Percentiles rank a stretch among this genome's conserved stretches.
Evolutionary conservation across 2,888 invertebrate species (phyloP).

Genomic region (Latheticus oryzae): DNA sequence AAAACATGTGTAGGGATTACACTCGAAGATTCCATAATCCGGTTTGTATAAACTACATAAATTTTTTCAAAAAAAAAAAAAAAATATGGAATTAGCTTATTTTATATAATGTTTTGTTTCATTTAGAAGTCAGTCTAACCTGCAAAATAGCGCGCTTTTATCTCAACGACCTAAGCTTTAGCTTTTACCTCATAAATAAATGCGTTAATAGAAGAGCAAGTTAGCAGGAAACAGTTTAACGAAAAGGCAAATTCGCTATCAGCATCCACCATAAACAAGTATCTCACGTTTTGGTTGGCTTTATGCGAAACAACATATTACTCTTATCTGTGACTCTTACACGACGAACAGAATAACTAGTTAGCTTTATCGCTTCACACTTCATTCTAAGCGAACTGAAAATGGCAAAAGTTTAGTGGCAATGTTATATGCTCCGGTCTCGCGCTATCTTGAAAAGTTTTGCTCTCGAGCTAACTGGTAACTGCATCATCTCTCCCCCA

Average conservation of each 20-base stretch:
- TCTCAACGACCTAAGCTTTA: background rate
- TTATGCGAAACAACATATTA: conserved; percentile 54
- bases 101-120: too few relatives aligned
- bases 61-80: conserved; percentile 13
- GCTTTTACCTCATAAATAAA: conserved; percentile 20
- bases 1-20: conserved; percentile 39
- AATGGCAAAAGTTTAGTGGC: conserved; percentile 62
- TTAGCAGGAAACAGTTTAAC: conserved; percentile 24
- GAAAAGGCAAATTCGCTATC: conserved; percentile 35
- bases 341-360: conserved; percentile 54
- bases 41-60: conserved; percentile 14
- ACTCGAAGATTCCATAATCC: conserved; percentile 34
- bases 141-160: background rate
- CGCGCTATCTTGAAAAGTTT: conserved; percentile 43
- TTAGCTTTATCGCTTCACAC: conserved; percentile 63
- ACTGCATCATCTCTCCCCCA: conserved; percentile 42
- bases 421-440: conserved; percentile 39
- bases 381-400: conserved; percentile 61
- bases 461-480: conserved; percentile 40
- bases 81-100: too few relatives aligned
- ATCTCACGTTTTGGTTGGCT: conserved; percentile 41
- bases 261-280: conserved; percentile 37
- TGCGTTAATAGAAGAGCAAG: conserved; percentile 17
- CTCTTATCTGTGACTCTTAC: conserved; percentile 49
- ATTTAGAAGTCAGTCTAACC: background rate